Evolutionary conservation across 35 echinoderm and acorn worm genomes (phyloP).

Genomic region (Stichopus chloronotus): DNA sequence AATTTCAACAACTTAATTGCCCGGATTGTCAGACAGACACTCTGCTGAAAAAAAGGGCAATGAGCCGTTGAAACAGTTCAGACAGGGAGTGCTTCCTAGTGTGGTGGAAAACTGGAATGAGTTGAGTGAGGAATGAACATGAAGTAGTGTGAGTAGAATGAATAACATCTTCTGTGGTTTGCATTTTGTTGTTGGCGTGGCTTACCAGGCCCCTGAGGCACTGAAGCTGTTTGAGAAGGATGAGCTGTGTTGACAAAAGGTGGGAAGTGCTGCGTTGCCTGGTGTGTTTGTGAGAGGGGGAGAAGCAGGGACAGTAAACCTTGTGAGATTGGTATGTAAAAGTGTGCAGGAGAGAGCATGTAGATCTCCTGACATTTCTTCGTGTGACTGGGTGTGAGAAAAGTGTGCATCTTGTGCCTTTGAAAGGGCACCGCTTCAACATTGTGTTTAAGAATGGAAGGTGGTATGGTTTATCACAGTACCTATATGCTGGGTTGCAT

Average conservation of each 20-base stretch:
- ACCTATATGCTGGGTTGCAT: constrained; percentile 29
- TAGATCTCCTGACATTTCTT: constrained; percentile 57
- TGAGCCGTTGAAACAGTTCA: constrained; percentile 14
- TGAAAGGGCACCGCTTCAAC: constrained; percentile 73
- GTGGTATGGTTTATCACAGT: constrained; percentile 60
- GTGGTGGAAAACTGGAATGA: constrained; percentile 61
- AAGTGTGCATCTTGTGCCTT: constrained; percentile 53
- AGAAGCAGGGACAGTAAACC: background rate
- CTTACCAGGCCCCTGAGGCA: background rate
- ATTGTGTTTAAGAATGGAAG: constrained; percentile 77
- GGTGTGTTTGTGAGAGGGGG: constrained; percentile 14
- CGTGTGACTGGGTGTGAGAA: background rate
- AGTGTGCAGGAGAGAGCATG: constrained; percentile 17
- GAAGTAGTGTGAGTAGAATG: too few species aligned
- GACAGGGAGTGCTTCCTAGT: constrained; percentile 28
- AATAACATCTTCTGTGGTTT: constrained; percentile 19
- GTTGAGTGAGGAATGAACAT: too few species aligned
- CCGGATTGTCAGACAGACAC: constrained; percentile 63
- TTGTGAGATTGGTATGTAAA: constrained; percentile 13
- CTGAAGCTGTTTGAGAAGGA: constrained; percentile 12
- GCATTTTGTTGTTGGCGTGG: constrained; percentile 4
- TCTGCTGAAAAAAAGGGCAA: background rate
- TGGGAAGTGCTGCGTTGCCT: constrained; percentile 3
- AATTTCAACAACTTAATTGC: constrained; percentile 30
- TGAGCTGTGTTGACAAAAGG: background rate